phyloP scores from a whole-genome alignment of 2,888 invertebrate genomes.

The Anthrax anthrax region DNA sequence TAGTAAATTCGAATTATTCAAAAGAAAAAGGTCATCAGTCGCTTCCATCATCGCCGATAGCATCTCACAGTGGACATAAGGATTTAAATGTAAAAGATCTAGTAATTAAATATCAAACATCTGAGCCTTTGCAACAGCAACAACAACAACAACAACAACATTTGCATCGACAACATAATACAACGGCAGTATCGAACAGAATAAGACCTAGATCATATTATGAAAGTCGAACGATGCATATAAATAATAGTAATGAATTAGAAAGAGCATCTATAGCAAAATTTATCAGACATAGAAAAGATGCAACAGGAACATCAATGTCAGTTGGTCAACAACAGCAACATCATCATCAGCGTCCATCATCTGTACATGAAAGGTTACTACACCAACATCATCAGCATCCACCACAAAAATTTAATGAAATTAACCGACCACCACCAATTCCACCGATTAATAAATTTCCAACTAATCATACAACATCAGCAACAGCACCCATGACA shows the following conservation, averaged over 20 bases:
- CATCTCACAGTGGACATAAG: constrained; percentile 38
- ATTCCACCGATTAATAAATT: constrained; percentile 28
- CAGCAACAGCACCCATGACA: constrained; percentile 16
- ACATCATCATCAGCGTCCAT: neutral
- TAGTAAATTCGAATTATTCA: constrained; percentile 21
- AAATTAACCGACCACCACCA: constrained; percentile 30
- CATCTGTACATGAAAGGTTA: too few species aligned
- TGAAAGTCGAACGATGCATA: constrained; percentile 18
- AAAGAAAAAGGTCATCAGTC: constrained; percentile 37
- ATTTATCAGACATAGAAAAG: neutral
- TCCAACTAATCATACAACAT: constrained; percentile 10
- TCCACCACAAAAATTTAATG: constrained; percentile 19
- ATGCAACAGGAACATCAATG: neutral
- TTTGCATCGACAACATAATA: constrained; percentile 10
- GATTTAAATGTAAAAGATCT: constrained; percentile 58
- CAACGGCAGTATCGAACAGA: neutral
- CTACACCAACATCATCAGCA: neutral
- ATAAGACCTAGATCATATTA: constrained; percentile 22
- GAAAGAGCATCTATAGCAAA: neutral
- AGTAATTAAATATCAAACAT: constrained; percentile 57
- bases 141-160: constrained; percentile 5
- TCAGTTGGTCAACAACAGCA: neutral
- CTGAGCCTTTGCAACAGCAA: constrained; percentile 16
- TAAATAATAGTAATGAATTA: neutral
- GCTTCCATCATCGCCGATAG: constrained; percentile 50